Percentiles rank a stretch among this genome's conserved stretches.
These are phyloP conservation scores for Cardinalis cardinalis DNA, from an alignment of 2,113 vertebrate species.

Conservation along the genomic window DNA sequence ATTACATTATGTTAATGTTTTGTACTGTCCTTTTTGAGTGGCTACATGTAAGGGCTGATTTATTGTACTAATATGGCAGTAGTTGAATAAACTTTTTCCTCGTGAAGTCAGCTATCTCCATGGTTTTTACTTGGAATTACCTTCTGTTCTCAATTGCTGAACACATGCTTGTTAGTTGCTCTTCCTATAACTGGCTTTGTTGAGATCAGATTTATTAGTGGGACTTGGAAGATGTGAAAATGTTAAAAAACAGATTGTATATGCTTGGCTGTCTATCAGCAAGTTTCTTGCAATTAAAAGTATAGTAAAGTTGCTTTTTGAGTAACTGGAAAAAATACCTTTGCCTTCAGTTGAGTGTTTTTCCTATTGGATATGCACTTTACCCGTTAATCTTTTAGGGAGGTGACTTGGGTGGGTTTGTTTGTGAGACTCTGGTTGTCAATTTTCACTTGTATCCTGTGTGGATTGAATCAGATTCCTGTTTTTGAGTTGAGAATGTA, in stretches of 20 bases:
- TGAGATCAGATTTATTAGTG: neutral
- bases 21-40: conserved; percentile 66
- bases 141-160: conserved; percentile 18
- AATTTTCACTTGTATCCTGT: neutral
- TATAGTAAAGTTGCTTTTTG: neutral
- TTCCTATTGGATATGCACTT: accelerated
- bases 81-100: conserved; percentile 74
- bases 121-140: conserved; percentile 69
- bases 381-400: neutral
- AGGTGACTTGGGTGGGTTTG: neutral
- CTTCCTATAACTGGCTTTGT: neutral
- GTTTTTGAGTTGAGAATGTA: neutral
- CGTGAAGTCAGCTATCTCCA: conserved; percentile 60
- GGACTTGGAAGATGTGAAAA: neutral
- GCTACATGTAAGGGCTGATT: conserved; percentile 72
- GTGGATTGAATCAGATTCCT: neutral
- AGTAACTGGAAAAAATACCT: neutral
- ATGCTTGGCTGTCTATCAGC: neutral
- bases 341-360: neutral
- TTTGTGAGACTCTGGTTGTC: neutral
- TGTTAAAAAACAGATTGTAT: neutral
- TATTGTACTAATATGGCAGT: conserved; percentile 70
- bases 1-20: conserved; percentile 78
- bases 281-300: neutral
- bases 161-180: neutral